Percentiles rank a stretch among this genome's conserved stretches.
Evolutionary conservation across 2,797 vertebrate genomes (phyloP).

Genomic region (Alcedo quadribrachys): DNA sequence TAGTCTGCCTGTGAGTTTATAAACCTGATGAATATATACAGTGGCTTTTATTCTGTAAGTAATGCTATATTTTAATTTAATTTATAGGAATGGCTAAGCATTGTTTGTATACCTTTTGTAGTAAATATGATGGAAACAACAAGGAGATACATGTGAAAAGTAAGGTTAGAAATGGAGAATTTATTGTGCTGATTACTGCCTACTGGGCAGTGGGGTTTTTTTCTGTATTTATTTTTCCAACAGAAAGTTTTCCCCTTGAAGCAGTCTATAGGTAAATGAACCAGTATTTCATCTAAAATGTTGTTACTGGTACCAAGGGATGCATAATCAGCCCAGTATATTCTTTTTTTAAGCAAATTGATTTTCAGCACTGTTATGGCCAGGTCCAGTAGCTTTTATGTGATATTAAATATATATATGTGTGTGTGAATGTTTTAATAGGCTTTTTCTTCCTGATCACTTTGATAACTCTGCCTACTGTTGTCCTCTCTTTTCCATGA

Average conservation of each 20-base stretch:
- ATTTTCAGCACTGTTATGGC: conserved; percentile 37
- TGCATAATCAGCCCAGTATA: conserved; percentile 25
- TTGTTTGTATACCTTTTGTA: not conserved
- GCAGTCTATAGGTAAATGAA: not conserved
- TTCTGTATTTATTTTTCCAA: not conserved
- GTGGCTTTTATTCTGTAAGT: not conserved
- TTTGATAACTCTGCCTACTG: conserved; percentile 1
- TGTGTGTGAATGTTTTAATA: not conserved
- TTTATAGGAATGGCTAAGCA: not conserved
- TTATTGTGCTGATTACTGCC: not conserved
- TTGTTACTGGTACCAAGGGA: conserved; percentile 13
- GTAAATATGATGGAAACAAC: not conserved
- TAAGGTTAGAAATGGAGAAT: not conserved
- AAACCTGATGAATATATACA: not conserved
- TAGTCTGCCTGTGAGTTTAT: not conserved
- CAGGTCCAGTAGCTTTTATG: conserved; percentile 13
- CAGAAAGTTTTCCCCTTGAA: not conserved
- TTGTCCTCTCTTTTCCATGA: not conserved
- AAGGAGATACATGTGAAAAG: not conserved
- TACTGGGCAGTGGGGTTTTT: not conserved
- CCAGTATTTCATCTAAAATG: conserved; percentile 25
- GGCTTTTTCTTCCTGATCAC: not conserved
- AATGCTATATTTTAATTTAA: not conserved
- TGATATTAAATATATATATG: not conserved
- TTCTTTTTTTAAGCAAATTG: conserved; percentile 59